phyloP scores from a whole-genome alignment of 2,888 invertebrate species.

The Drosophila eohydei region DNA sequence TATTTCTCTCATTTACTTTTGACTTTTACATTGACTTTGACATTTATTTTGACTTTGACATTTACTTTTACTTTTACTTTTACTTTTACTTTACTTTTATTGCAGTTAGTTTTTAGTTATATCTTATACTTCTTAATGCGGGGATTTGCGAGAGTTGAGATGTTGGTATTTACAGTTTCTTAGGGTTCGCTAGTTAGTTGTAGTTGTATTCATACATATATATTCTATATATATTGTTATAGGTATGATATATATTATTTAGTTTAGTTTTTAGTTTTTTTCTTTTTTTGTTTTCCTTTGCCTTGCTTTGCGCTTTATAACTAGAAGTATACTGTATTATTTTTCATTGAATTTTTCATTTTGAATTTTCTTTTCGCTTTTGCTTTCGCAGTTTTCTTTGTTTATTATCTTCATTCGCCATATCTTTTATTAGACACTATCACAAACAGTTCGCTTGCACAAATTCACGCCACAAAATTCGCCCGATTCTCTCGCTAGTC shows the following conservation, averaged over 20 bases:
- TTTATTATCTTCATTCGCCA: constrained; percentile 82
- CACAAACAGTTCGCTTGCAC: constrained; percentile 81
- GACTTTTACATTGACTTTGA: not conserved
- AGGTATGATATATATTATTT: constrained; percentile 13
- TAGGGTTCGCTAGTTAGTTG: constrained; percentile 61
- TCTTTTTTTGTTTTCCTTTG: not conserved
- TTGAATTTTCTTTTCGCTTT: constrained; percentile 2
- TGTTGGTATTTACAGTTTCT: constrained; percentile 50
- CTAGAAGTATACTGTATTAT: constrained; percentile 73
- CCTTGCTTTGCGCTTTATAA: constrained; percentile 32
- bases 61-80: not conserved
- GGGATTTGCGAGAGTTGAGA: constrained; percentile 70
- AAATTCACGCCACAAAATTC: constrained; percentile 48
- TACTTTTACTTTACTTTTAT: constrained; percentile 3
- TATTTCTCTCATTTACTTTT: not conserved
- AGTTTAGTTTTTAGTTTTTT: constrained; percentile 8
- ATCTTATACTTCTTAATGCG: constrained; percentile 50
- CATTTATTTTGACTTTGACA: not conserved
- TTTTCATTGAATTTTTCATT: constrained; percentile 42
- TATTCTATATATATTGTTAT: constrained; percentile 3
- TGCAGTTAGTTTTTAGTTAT: constrained; percentile 29
- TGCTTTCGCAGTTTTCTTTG: constrained; percentile 28
- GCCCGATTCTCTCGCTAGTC: constrained; percentile 34
- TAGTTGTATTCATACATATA: constrained; percentile 32
- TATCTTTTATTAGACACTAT: constrained; percentile 83